Evolutionary conservation across 2,888 invertebrate species (phyloP), one percentile per base, ranked within the genome.

Genomic region (Geophilus truncorum): DNA sequence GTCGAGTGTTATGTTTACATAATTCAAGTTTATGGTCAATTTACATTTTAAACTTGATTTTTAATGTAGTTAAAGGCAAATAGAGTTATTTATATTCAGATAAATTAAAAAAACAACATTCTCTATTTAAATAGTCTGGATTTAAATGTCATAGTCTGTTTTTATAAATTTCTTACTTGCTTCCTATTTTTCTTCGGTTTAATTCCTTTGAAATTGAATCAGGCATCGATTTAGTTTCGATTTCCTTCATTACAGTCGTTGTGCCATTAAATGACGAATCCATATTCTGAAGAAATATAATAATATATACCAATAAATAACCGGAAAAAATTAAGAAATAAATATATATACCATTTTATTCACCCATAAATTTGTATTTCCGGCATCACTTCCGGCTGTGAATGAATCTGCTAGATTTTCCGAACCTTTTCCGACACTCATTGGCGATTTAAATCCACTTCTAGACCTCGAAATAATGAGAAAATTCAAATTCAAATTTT

Each of bases 151-250:
- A n/a, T n/a, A n/a, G n/a, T n/a, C n/a, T n/a, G n/a, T n/a, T n/a
- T n/a, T n/a, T n/a, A n/a, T n/a, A n/a, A n/a, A n/a, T 2, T 0
- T 2, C 79, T 79, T 36, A 79, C 79, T 45, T 57, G 45, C 23
- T 25, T 4, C 57, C 79, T 25, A 57, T 57, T 79, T 57, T 45
- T 28, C 79, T 40, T 28, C 79, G 79, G 28, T 57, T 79, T 25
- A 79, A 51, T 25, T 79, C 79, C 30, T 25, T 79, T 6, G 79
- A 79, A 57, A 79, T 57, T 2, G 45, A 28, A 4, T 45, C 79
- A 15, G 79, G 79, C 4, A 79, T 25, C 0, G 57, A 23, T 62
- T 62, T 23, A 9, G n/a, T 21, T 1, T 57, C 57, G n/a, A 57
- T 57, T 18, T 10, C 57, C 21, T 62, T 62, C 7, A 18, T 23